phyloP scores from a whole-genome alignment of 2,113 vertebrate genomes.

The Tragelaphus imberbis region DNA sequence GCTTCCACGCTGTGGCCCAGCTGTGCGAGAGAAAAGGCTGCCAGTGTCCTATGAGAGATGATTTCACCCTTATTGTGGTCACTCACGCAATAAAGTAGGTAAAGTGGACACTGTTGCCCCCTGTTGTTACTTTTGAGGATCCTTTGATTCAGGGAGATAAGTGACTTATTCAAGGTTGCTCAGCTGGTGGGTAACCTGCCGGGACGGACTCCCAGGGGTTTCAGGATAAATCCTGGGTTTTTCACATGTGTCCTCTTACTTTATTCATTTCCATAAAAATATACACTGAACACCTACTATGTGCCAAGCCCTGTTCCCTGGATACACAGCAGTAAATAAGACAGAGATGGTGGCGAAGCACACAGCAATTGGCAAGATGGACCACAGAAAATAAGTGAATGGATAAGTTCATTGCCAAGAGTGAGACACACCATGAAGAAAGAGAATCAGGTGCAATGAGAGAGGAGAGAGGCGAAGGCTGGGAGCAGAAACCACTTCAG shows the following conservation, averaged over 20 bases:
- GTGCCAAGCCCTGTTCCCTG: not conserved
- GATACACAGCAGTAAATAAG: not conserved
- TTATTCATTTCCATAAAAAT: not conserved
- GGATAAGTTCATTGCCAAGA: no score
- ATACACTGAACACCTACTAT: not conserved
- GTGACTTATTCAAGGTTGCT: not conserved
- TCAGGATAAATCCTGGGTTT: not conserved
- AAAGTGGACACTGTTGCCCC: not conserved
- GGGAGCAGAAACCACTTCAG: not conserved
- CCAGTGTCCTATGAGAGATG: not conserved
- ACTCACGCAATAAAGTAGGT: not conserved
- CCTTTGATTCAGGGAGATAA: not conserved
- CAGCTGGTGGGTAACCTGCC: not conserved
- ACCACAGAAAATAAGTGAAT: not conserved
- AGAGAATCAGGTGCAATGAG: not conserved
- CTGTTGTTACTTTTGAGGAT: not conserved
- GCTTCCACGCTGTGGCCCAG: not conserved
- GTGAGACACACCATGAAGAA: fast-evolving
- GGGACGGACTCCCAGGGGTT: not conserved
- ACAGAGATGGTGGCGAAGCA: not conserved
- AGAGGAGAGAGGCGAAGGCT: not conserved
- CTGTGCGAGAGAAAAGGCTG: not conserved
- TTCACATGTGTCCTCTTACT: not conserved
- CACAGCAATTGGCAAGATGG: not conserved
- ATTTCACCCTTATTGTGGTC: not conserved